These are phyloP conservation scores for Esox niger DNA, from an alignment of 2,113 vertebrate species.

Conservation along the genomic window DNA sequence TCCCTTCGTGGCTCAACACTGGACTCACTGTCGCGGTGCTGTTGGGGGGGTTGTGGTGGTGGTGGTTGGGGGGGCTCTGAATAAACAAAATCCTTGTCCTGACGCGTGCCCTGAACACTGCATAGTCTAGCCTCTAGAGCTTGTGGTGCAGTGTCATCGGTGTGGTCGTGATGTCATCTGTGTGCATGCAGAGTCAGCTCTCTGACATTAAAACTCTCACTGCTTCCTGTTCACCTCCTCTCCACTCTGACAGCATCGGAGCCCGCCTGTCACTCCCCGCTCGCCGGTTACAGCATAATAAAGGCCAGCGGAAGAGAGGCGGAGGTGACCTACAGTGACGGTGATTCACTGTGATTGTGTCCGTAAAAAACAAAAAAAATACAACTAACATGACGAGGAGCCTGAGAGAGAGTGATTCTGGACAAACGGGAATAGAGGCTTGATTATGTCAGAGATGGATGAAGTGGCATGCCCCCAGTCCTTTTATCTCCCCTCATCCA, in stretches of 20 bases:
- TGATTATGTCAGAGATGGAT: slow-evolving; percentile 20
- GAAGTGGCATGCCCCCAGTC: not conserved
- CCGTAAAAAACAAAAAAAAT: not conserved
- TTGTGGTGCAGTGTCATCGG: no score
- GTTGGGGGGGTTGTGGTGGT: no score
- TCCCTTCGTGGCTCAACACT: no score
- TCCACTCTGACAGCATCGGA: slow-evolving; percentile 18
- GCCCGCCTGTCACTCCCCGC: slow-evolving; percentile 2
- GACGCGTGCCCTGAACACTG: no score
- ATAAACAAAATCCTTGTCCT: no score
- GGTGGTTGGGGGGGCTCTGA: no score
- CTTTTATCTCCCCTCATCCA: not conserved
- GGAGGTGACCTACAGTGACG: slow-evolving; percentile 3
- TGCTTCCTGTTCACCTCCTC: slow-evolving; percentile 3
- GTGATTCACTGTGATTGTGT: no score
- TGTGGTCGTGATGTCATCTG: not conserved
- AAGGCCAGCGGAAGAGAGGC: slow-evolving; percentile 3
- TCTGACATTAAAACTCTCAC: slow-evolving; percentile 13
- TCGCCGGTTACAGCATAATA: slow-evolving; percentile 42
- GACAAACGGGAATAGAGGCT: not conserved
- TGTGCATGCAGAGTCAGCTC: slow-evolving; percentile 5
- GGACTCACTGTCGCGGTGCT: no score
- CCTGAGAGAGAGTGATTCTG: slow-evolving; percentile 4
- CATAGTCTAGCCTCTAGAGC: no score
- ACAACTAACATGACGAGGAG: not conserved